These are phyloP conservation scores for Diplodus puntazzo DNA, from an alignment of 2,797 vertebrate species.

Conservation along the genomic window DNA sequence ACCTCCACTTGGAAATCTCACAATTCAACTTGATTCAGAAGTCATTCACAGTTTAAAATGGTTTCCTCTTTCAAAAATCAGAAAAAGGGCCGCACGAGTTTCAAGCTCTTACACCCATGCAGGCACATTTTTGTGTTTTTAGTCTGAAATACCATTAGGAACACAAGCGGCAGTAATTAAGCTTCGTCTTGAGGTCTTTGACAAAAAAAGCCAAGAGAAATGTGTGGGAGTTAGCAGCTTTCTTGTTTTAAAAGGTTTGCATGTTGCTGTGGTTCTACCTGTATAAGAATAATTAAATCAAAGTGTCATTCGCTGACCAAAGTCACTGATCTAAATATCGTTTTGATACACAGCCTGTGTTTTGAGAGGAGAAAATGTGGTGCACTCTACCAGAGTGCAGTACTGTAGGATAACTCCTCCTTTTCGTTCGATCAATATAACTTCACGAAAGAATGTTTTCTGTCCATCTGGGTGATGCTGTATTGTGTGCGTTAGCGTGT, in stretches of 20 bases:
- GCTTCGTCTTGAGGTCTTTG: constrained; percentile 7
- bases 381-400: too few species aligned
- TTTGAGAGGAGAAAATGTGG: not conserved
- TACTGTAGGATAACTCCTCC: not conserved
- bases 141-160: not conserved
- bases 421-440: not conserved
- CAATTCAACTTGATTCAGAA: not conserved
- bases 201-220: not conserved
- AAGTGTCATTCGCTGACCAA: not conserved
- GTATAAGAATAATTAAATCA: constrained; percentile 7
- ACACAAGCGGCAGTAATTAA: constrained; percentile 4
- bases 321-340: not conserved
- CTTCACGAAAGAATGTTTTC: too few species aligned
- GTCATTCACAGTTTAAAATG: not conserved
- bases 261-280: not conserved
- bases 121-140: constrained; percentile 1
- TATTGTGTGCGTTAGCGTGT: too few species aligned
- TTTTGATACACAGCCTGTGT: not conserved
- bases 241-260: constrained; percentile 7
- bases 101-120: not conserved
- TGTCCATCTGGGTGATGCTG: too few species aligned
- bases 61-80: not conserved
- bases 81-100: not conserved
- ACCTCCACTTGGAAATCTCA: not conserved
- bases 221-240: constrained; percentile 1